A percentile compares a stretch with the other conserved stretches of the same genome.
phyloP scores from a whole-genome alignment of 2,797 vertebrate species.

The Crenichthys baileyi region DNA sequence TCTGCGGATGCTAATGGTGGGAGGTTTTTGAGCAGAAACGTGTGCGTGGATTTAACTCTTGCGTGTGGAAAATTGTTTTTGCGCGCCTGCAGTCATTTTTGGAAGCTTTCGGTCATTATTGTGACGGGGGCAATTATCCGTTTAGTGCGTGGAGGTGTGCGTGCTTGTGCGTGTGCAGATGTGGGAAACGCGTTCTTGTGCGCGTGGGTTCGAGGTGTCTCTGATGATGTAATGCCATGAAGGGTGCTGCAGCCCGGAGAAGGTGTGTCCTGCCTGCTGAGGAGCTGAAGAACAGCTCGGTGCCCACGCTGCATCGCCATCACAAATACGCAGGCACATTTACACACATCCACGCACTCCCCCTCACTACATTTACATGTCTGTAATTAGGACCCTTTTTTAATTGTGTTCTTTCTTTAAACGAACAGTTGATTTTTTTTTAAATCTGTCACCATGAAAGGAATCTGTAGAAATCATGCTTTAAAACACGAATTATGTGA shows the following conservation, averaged over 20 bases:
- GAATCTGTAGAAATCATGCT: not conserved
- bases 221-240: slow-evolving; percentile 74
- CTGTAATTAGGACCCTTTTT: slow-evolving; percentile 3
- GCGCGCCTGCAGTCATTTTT: not conserved
- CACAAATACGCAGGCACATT: slow-evolving; percentile 3
- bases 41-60: slow-evolving; percentile 10
- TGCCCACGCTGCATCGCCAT: slow-evolving; percentile 47
- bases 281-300: slow-evolving; percentile 53
- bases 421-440: not conserved
- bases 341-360: slow-evolving; percentile 6
- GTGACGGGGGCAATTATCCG: slow-evolving; percentile 4
- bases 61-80: not conserved
- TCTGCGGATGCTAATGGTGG: not conserved
- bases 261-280: slow-evolving; percentile 74
- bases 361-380: not conserved
- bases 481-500: not conserved
- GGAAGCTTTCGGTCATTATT: not conserved
- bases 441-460: not conserved
- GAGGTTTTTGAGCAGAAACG: slow-evolving; percentile 22
- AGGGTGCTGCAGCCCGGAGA: slow-evolving; percentile 73
- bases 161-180: not conserved
- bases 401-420: not conserved
- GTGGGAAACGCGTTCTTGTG: not conserved
- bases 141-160: not conserved
- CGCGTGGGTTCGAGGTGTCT: slow-evolving; percentile 25